A percentile compares a stretch with the other conserved stretches of the same genome.
Conservation (phyloP, 2,797 vertebrate genomes). For the Artibeus jamaicensis region DNA sequence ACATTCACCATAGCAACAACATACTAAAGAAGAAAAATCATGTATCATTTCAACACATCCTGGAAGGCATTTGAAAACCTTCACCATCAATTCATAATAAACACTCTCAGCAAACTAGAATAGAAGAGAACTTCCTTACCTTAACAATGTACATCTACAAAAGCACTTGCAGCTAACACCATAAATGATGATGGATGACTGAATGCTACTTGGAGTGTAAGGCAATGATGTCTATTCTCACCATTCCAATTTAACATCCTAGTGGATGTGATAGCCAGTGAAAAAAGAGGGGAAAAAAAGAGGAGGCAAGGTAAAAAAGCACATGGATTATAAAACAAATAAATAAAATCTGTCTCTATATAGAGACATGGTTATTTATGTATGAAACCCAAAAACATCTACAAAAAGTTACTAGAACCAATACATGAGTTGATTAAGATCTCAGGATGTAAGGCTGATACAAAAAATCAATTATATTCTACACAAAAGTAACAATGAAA, state of each 20-base stretch:
- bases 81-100: background rate
- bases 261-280: background rate
- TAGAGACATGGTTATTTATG: background rate
- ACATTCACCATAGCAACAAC: background rate
- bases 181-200: background rate
- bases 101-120: background rate
- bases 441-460: background rate
- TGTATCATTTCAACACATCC: background rate
- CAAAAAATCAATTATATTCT: background rate
- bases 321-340: background rate
- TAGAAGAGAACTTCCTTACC: background rate
- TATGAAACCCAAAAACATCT: background rate
- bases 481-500: constrained; percentile 5
- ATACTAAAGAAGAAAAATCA: background rate
- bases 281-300: background rate
- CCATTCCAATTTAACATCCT: background rate
- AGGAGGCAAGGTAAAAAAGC: background rate
- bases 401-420: background rate
- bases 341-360: background rate
- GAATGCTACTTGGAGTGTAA: background rate
- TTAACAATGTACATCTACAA: background rate
- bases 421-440: background rate
- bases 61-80: background rate
- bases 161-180: background rate
- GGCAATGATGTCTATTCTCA: background rate